A percentile compares a stretch with the other conserved stretches of the same genome.
Conservation (phyloP, 1,140 invertebrate species). For the Monomorium pharaonis region DNA sequence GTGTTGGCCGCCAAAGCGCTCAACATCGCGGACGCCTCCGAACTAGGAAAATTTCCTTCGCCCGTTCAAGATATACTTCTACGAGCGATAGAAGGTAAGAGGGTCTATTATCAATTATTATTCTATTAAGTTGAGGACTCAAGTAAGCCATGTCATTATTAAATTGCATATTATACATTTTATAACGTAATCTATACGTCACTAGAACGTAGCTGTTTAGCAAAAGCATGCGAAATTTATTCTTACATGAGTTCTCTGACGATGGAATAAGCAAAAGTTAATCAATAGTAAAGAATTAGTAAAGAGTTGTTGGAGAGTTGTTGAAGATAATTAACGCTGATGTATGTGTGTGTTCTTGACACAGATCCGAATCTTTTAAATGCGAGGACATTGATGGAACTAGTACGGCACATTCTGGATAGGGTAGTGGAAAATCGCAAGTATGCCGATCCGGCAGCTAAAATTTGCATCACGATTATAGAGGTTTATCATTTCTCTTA, state of each 20-base stretch:
- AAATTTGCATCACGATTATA: conserved; percentile 93
- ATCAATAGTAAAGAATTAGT: not conserved
- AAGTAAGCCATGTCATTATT: not conserved
- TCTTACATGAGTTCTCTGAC: not conserved
- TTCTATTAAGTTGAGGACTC: not conserved
- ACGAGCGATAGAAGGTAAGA: conserved; percentile 88
- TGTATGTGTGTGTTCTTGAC: not conserved
- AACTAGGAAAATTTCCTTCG: conserved; percentile 90
- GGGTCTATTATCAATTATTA: not conserved
- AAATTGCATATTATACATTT: not conserved
- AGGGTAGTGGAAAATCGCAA: conserved; percentile 91
- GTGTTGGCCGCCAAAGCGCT: conserved; percentile 85
- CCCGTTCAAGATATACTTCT: conserved; percentile 90
- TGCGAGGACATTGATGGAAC: conserved; percentile 92
- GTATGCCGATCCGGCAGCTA: conserved; percentile 92
- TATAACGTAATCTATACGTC: not conserved
- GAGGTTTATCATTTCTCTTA: conserved; percentile 84
- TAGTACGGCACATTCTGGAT: conserved; percentile 92
- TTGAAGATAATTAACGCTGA: not conserved
- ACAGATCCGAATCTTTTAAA: conserved; percentile 92
- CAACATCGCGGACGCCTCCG: conserved; percentile 88
- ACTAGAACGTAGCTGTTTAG: not conserved
- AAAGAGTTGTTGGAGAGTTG: not conserved
- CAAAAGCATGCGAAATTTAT: not conserved
- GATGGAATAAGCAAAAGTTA: not conserved